Evolutionary conservation across 2,113 vertebrate species (phyloP), one percentile per base, ranked within the genome.

Genomic region (Cyphomyrus plagiostoma): DNA sequence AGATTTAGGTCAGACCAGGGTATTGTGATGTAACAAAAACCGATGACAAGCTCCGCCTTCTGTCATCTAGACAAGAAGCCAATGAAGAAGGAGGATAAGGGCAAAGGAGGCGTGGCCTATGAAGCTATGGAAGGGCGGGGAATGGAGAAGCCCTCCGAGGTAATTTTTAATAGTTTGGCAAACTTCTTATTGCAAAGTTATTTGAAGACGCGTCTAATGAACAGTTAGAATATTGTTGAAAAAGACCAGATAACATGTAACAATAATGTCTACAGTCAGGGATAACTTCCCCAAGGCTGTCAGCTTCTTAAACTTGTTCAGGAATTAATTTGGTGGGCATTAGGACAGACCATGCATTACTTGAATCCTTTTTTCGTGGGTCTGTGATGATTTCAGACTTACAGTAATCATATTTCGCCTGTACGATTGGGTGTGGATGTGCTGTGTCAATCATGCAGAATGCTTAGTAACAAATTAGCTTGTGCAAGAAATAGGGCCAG

Each of bases 101-200:
- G 42, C 15, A 91, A 80, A 70, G 62, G 53, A 74, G 90, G 85
- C n/a, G 86, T 90, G 88, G 86, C 56, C 35, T 91, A 91, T 58
- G 89, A 91, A 49, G 74, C 87, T 10, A 90, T 90, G 91, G 91
- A 91, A 53, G 86, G 89, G 21, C 84, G 77, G 21, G 88, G 70
- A 70, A 9, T 39, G 10, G 91, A 91, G 6, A 90, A 88, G 88
- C 21, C 66, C 30, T n/a, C 30, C 11, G 91, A 91, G 91, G 91
- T 91, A 90, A 50, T 11, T 48, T 35, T 45, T 42, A 66, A 23
- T 52, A 7, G 30, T 19, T 35, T 9, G 45, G 11, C 15, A 48
- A 52, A 35, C 49, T 89, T 26, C 70, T n/a, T 46, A 13, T 17
- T 30, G 30, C 17, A 26, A 86, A 35, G 15, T n/a, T 52, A 52